These are phyloP conservation scores for Stenodera caucasica DNA, from an alignment of 2,888 invertebrate species.

Conservation along the genomic window DNA sequence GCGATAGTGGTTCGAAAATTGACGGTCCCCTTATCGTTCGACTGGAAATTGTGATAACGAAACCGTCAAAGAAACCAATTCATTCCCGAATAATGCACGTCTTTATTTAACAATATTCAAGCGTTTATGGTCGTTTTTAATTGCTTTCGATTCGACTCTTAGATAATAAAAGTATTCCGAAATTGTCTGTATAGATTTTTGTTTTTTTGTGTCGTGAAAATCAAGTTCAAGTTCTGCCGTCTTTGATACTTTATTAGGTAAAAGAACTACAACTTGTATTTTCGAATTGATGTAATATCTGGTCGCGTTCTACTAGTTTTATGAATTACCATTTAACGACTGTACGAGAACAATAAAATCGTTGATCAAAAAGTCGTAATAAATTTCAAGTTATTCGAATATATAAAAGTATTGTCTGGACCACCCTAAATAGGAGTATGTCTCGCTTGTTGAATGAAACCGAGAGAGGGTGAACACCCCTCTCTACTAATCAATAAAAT, in stretches of 20 bases:
- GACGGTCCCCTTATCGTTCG: background rate
- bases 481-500: no score
- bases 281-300: background rate
- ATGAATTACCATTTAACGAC: background rate
- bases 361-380: background rate
- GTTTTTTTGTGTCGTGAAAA: background rate
- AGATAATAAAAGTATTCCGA: no score
- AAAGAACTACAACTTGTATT: background rate
- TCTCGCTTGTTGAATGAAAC: background rate
- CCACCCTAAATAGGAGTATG: background rate
- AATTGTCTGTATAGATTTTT: no score
- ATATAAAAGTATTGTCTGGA: background rate
- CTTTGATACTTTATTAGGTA: slow-evolving; percentile 1
- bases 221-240: background rate
- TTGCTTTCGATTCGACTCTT: no score
- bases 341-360: no score
- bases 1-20: background rate
- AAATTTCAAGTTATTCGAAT: background rate
- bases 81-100: background rate
- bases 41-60: background rate
- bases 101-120: background rate
- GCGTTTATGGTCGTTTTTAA: no score
- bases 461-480: background rate
- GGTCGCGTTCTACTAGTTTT: slow-evolving; percentile 5
- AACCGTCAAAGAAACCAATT: no score